These are phyloP conservation scores for Oreocharis arfaki DNA, from an alignment of 2,113 vertebrate species.

Conservation along the genomic window DNA sequence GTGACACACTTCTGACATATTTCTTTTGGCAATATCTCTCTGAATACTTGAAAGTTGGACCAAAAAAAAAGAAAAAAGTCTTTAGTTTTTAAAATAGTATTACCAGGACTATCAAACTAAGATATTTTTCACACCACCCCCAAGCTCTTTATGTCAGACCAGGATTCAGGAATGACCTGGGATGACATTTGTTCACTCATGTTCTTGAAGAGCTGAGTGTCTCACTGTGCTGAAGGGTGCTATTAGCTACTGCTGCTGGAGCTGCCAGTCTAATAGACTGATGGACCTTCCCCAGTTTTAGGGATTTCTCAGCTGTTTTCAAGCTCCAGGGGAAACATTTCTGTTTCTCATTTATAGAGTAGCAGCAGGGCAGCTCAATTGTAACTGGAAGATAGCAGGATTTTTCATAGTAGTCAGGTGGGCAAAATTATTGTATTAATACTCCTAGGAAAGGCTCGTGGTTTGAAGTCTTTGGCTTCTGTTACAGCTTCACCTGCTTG, in stretches of 20 bases:
- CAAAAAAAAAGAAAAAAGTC: not conserved
- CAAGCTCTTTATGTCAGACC: not conserved
- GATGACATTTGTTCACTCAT: not conserved
- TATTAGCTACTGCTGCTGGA: not conserved
- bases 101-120: not conserved
- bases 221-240: not conserved
- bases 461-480: not conserved
- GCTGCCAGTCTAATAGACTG: not conserved
- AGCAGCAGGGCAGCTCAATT: not conserved
- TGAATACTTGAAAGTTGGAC: not conserved
- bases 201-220: not conserved
- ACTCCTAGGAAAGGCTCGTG: not conserved
- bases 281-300: not conserved
- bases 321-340: not conserved
- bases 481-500: not conserved
- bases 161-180: not conserved
- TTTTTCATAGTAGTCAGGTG: not conserved
- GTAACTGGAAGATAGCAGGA: not conserved
- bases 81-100: not conserved
- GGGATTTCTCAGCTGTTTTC: not conserved
- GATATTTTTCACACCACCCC: not conserved
- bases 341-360: not conserved
- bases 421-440: not conserved
- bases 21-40: not conserved
- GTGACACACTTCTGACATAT: not conserved